phyloP scores from a whole-genome alignment of 1,140 invertebrate genomes.

The Frieseomelitta varia region DNA sequence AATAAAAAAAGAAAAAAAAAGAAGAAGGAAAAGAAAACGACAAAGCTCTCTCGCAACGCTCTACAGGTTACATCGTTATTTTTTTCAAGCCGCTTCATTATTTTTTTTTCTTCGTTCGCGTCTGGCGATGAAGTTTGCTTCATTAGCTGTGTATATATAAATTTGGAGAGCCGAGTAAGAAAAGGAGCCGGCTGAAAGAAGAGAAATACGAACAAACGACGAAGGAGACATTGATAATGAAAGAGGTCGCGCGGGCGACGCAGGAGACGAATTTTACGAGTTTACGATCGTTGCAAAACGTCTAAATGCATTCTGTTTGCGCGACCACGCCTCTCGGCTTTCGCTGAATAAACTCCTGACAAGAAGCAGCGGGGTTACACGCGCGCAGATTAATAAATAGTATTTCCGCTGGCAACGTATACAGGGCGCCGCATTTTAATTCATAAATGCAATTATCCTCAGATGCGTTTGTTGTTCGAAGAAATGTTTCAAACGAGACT shows the following conservation, averaged over 20 bases:
- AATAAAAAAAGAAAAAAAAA: slow-evolving; percentile 41
- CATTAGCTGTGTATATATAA: slow-evolving; percentile 53
- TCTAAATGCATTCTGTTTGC: slow-evolving; percentile 1
- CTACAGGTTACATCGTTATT: slow-evolving; percentile 62
- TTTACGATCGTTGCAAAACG: background rate
- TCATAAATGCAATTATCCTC: no score
- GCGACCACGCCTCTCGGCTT: background rate
- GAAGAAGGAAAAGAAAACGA: slow-evolving; percentile 26
- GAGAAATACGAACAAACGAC: slow-evolving; percentile 2
- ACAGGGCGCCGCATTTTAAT: background rate
- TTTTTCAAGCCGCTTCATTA: slow-evolving; percentile 41
- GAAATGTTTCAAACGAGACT: no score
- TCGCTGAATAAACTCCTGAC: background rate
- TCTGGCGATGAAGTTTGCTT: slow-evolving; percentile 49
- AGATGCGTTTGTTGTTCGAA: no score
- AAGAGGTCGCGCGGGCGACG: background rate
- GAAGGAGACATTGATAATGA: background rate
- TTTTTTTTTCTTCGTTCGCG: slow-evolving; percentile 27
- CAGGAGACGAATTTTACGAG: background rate
- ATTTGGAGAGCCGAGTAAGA: background rate
- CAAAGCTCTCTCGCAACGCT: slow-evolving; percentile 44
- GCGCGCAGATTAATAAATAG: background rate
- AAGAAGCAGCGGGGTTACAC: background rate
- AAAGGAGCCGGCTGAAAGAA: background rate
- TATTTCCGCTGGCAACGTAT: background rate